Base-by-base conservation (phyloP, 2,113 vertebrate species). In the Hippocampus barbouri region DNA sequence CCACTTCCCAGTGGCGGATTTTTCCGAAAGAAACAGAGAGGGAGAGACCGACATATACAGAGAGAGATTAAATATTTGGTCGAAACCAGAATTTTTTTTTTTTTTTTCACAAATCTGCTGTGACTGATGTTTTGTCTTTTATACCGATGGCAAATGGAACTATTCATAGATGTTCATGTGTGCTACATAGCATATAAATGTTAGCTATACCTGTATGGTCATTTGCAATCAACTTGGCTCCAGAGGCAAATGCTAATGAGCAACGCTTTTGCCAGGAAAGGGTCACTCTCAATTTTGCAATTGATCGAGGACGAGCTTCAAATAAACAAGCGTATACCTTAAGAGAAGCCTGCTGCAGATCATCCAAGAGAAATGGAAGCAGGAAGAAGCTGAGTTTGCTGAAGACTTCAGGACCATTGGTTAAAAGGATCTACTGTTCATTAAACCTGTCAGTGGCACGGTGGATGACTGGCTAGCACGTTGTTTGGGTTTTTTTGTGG, bases 41-140 rank as follows among this genome's bases (percentile, higher is more conserved):
- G 70, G 77, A 80, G 70, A 81, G 30, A 80, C 54, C 72, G 71
- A 86, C 41, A 40, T 6, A 68, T 16, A 66, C 34, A 66, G 59
- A 72, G 66, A 76, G 80, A 85, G 84, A 91, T 85, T 87, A 88
- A 87, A 89, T 88, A 89, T 88, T 88, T 89, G 88, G 82, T 85
- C 80, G 79, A 82, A 87, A 79, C 76, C 72, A 85, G 74, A 84
- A 87, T 79, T 54, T 81, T 83, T 85, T 83, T 72, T 69, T 75
- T 84, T 72, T 69, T 74, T 69, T 82, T 85, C 82, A 75, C 74
- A 78, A 62, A 79, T 78, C 60, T 76, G 77, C 70, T 72, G 74
- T 53, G 41, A 83, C 79, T 85, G 79, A 84, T 82, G 79, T 71
- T 81, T 77, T 80, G 81, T 75, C 75, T 65, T 86, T 66, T 85